Base-by-base conservation (phyloP, 2,113 vertebrate species). In the Xyrauchen texanus region DNA sequence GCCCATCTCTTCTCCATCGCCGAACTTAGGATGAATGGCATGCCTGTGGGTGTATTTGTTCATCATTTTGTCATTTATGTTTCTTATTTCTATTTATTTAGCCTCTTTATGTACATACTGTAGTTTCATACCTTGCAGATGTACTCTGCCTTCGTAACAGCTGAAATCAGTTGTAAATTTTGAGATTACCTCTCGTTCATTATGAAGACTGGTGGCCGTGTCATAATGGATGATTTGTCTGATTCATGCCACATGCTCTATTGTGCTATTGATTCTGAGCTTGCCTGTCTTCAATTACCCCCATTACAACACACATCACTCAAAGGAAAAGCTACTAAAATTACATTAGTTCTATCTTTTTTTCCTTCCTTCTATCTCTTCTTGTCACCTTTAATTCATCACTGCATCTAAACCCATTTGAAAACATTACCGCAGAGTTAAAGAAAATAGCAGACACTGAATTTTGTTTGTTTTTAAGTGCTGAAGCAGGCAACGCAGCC, bases 231-330 rank as follows among this genome's bases (percentile, higher is more conserved):
- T 57, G 70, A 80, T 67, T 75, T 67, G 66, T 51, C 58, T 76
- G 81, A 79, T 79, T 75, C 60, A 75, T 79, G 58, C 49, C 12
- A 47, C 55, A 78, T 47, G 62, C 60, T 69, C 49, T 8, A 34
- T 34, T 76, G 61, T 61, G 65, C 46, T 69, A 79, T 76, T 79
- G 57, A 75, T 82, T 79, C 78, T 53, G 73, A 80, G 66, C 70
- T 69, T 69, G 70, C 76, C 66, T 62, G 16, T 70, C 45, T 78
- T 78, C 51, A 66, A 79, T 78, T 76, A 47, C 64, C 21, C 63
- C 66, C 60, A 65, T 78, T 73, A 57, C 57, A 67, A 51, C 63
- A 69, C 60, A 7, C 66, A 81, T 81, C 75, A 75, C 64, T 76
- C 65, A 70, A 71, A 84, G 58, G 55, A 65, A 73, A 47, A 7